phyloP scores from a whole-genome alignment of 2,888 invertebrate genomes.

The Plebejus melissa region DNA sequence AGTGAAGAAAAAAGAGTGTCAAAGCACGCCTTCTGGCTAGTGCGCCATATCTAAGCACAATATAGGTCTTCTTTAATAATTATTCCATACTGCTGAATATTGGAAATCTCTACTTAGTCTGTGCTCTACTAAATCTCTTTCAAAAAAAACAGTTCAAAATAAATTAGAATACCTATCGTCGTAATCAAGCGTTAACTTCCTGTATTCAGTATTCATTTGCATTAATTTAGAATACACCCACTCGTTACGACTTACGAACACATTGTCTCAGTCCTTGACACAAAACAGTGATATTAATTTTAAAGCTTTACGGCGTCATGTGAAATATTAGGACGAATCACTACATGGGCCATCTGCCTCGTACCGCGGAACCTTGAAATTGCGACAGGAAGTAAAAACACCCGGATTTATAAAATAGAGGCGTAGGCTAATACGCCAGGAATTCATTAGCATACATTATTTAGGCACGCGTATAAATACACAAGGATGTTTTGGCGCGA shows the following conservation, averaged over 20 bases:
- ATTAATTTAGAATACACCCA: background rate
- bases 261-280: constrained; percentile 20
- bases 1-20: too few relatives aligned
- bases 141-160: background rate
- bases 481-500: background rate
- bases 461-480: background rate
- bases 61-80: too few relatives aligned
- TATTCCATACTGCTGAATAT: too few relatives aligned
- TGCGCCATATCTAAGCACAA: too few relatives aligned
- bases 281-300: constrained; percentile 19
- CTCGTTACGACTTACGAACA: background rate
- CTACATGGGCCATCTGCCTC: constrained; percentile 23
- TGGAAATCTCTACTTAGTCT: too few relatives aligned
- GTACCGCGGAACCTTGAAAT: constrained; percentile 22
- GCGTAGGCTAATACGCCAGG: constrained; percentile 1
- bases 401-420: constrained; percentile 21
- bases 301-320: background rate
- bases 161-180: background rate
- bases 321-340: constrained; percentile 20
- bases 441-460: constrained; percentile 20
- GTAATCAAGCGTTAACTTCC: background rate
- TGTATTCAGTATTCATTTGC: background rate
- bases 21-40: too few relatives aligned
- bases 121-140: too few relatives aligned
- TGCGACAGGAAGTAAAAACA: constrained; percentile 24